Evolutionary conservation across 1,140 invertebrate species (phyloP).

Genomic region (Idris sp.): DNA sequence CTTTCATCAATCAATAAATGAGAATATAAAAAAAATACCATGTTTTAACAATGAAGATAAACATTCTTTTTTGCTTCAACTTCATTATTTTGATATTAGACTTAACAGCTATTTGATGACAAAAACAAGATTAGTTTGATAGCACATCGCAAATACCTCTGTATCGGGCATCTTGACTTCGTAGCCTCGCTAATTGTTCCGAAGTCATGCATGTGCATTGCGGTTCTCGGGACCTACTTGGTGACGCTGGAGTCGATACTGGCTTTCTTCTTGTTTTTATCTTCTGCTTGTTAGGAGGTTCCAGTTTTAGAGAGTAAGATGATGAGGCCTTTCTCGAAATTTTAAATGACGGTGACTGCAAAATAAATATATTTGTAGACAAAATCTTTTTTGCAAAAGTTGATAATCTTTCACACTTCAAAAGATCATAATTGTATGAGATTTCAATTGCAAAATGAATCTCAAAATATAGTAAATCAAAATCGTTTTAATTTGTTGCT

Average conservation of each 20-base stretch:
- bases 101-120: constrained; percentile 39
- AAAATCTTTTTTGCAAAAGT: too few species aligned
- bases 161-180: constrained; percentile 90
- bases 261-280: constrained; percentile 90
- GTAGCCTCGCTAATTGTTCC: constrained; percentile 91
- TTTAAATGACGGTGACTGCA: constrained; percentile 97
- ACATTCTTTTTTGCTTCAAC: constrained; percentile 21
- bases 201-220: constrained; percentile 97
- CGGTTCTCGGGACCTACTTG: constrained; percentile 90
- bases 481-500: too few species aligned
- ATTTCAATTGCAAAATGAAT: too few species aligned
- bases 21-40: too few species aligned
- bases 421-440: too few species aligned
- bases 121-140: constrained; percentile 44
- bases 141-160: constrained; percentile 79
- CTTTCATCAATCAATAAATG: constrained; percentile 18
- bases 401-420: too few species aligned
- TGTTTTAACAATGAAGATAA: constrained; percentile 23
- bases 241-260: constrained; percentile 94
- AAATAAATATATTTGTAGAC: too few species aligned
- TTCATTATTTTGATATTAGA: constrained; percentile 39
- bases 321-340: constrained; percentile 97
- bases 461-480: too few species aligned
- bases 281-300: constrained; percentile 91
- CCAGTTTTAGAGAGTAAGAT: constrained; percentile 95